phyloP scores from a whole-genome alignment of 2,888 invertebrate genomes.

The Mamestra brassicae region DNA sequence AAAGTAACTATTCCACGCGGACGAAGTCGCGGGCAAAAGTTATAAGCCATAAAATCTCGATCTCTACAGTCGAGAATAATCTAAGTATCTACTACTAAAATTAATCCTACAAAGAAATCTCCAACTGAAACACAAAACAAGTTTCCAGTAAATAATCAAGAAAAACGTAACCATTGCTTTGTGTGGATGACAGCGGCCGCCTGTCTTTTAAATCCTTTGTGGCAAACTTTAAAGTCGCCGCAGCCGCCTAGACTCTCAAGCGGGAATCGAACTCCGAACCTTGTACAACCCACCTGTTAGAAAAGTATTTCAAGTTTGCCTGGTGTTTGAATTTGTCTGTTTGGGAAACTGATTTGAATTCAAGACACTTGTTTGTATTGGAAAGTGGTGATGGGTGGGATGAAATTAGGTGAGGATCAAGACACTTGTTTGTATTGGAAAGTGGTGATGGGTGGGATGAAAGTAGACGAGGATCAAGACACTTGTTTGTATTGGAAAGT shows the following conservation, averaged over 20 bases:
- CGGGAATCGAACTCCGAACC: slow-evolving; percentile 45
- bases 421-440: too few species aligned
- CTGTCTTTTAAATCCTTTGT: slow-evolving; percentile 59
- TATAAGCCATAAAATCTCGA: too few species aligned
- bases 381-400: too few species aligned
- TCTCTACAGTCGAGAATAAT: too few species aligned
- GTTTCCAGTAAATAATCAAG: slow-evolving; percentile 21
- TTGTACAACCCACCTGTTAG: slow-evolving; percentile 48
- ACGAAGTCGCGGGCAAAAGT: too few species aligned
- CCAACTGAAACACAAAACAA: slow-evolving; percentile 4
- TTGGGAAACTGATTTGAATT: slow-evolving; percentile 27
- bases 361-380: not conserved
- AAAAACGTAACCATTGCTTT: slow-evolving; percentile 36
- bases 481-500: too few species aligned
- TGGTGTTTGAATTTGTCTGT: slow-evolving; percentile 21
- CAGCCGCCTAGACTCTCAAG: slow-evolving; percentile 27
- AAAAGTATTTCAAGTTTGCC: slow-evolving; percentile 36
- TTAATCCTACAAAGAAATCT: slow-evolving; percentile 2
- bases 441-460: too few species aligned
- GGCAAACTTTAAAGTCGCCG: slow-evolving; percentile 50
- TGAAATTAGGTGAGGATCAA: not conserved
- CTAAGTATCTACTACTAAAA: too few species aligned
- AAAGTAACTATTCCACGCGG: too few species aligned
- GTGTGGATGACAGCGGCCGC: slow-evolving; percentile 40
- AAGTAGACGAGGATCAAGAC: too few species aligned